Base-by-base conservation (phyloP, 2,113 vertebrate species). In the Neolamprologus modestus region DNA sequence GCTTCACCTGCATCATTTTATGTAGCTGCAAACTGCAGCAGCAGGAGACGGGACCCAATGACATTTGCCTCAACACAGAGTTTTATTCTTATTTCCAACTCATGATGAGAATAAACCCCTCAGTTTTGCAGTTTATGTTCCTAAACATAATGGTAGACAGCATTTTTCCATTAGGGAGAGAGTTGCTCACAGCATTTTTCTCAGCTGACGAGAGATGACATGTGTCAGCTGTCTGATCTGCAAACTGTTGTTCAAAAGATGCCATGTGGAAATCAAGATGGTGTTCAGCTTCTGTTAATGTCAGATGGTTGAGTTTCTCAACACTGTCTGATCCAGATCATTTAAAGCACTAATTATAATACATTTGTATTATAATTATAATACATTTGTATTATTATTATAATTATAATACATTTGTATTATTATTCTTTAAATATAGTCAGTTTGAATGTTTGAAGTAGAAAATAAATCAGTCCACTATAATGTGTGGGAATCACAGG, bases 261-360 rank as follows among this genome's bases (percentile, higher is more conserved):
- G 47, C 82, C 88, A 84, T 84, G 84, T 89, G 86, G 86, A 87
- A 90, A 88, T 37, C 84, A 87, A 89, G 89, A 91, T 90, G 87
- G 13, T 83, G 81, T 12, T 57, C 57, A 11, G 54, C 86, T 89
- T 90, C 83, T 88, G 84, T 78, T 89, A 13, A 55, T 59, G 68
- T 83, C 73, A 55, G 31, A 50, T n/a, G 40, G 17, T 28, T 76
- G 3, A 10, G 17, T 78, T 54, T n/a, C 33, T 81, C 16, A 68
- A 37, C 28, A 71, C 3, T 16, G 40, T 87, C 78, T 81, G 63
- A 66, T 35, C 50, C 6, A 9, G 24, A 55, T 16, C 1, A 47
- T 47, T 47, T 47, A 47, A 47, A 47, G 45, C 14, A 47, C 45
- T 47, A 31, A 78, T 78, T 50, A 31, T 19, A 31, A 40, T 40